A percentile compares a stretch with the other conserved stretches of the same genome.
phyloP scores from a whole-genome alignment of 1,140 invertebrate genomes.

The Metopolophium dirhodum region DNA sequence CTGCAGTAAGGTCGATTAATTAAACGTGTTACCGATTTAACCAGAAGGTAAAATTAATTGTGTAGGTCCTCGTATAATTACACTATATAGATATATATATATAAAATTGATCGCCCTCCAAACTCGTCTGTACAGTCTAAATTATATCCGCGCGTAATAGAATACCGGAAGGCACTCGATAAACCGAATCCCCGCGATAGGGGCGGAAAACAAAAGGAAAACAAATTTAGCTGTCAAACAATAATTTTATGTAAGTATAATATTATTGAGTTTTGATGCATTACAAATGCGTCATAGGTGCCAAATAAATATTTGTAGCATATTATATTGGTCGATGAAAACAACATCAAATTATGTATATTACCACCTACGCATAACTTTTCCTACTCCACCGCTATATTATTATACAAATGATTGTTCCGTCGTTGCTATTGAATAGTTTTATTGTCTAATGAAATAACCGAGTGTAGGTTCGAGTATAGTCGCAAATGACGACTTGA shows the following conservation, averaged over 20 bases:
- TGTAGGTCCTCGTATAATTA: not conserved
- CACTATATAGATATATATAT: not conserved
- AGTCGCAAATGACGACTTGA: not conserved
- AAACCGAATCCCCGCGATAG: not conserved
- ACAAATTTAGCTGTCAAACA: not conserved
- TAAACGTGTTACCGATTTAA: constrained; percentile 8
- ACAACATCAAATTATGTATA: not conserved
- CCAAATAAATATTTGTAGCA: not conserved
- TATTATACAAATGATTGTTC: not conserved
- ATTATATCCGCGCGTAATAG: not conserved
- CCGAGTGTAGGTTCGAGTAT: not conserved
- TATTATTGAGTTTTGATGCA: not conserved
- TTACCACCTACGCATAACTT: not conserved
- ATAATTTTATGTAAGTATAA: not conserved
- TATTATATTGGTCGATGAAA: not conserved
- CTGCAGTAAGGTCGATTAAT: not conserved
- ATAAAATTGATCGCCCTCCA: not conserved
- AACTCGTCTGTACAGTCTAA: not conserved
- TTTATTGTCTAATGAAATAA: not conserved
- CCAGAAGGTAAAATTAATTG: not conserved
- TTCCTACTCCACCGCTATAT: too few species aligned
- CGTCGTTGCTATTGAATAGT: not conserved
- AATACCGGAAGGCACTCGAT: not conserved
- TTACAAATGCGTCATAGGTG: not conserved
- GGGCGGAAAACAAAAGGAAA: not conserved